Evolutionary conservation across 2,113 vertebrate species (phyloP).

Genomic region (Tonatia bakeri): DNA sequence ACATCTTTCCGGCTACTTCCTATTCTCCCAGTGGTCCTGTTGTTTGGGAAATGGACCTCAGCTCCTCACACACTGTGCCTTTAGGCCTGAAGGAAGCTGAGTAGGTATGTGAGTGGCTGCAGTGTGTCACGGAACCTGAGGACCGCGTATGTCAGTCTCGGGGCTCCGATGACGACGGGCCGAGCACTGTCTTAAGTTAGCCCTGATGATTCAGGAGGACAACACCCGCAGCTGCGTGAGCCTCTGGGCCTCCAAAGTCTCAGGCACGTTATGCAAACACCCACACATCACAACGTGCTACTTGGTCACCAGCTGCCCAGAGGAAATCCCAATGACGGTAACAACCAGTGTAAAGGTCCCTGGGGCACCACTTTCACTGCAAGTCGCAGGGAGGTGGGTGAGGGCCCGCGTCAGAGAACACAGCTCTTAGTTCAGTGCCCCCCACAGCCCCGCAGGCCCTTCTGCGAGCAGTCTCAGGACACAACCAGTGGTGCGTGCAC

Average conservation of each 20-base stretch:
- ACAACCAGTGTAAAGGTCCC: not conserved
- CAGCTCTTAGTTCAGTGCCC: too few relatives aligned
- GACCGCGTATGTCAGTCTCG: fast-evolving
- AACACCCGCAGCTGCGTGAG: not conserved
- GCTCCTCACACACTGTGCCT: not conserved
- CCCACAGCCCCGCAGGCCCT: too few relatives aligned
- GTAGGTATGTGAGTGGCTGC: not conserved
- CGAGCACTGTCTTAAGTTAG: fast-evolving
- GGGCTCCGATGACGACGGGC: not conserved
- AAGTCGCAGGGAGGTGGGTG: not conserved
- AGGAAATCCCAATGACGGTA: not conserved
- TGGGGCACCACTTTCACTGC: not conserved
- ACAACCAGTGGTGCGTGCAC: fast-evolving
- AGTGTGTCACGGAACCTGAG: not conserved
- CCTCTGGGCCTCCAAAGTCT: too few relatives aligned
- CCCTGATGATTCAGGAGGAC: not conserved
- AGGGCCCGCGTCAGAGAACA: not conserved
- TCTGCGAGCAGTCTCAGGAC: too few relatives aligned
- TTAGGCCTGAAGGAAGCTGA: not conserved
- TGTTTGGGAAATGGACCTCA: not conserved
- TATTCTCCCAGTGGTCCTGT: not conserved
- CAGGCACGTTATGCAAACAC: fast-evolving
- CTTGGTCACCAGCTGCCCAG: not conserved
- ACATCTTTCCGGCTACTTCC: not conserved
- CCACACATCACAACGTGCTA: fast-evolving